phyloP scores from a whole-genome alignment of 1,140 invertebrate species.

The Philotrypesis tridentata region DNA sequence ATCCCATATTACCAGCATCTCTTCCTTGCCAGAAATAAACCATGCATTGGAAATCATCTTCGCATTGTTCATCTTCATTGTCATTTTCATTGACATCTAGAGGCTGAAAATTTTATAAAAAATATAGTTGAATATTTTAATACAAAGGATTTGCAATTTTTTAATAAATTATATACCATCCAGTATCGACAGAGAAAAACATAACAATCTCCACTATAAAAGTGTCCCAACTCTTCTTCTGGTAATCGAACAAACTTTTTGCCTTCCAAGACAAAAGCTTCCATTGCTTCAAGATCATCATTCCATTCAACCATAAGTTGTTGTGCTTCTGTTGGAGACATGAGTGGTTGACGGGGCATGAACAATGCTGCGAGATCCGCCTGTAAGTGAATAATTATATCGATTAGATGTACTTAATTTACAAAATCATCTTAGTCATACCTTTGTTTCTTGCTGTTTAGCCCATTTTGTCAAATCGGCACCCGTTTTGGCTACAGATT shows the following conservation, averaged over 20 bases:
- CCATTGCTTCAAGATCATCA: slow-evolving; percentile 97
- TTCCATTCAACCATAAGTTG: slow-evolving; percentile 96
- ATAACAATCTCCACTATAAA: slow-evolving; percentile 97
- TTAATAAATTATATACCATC: slow-evolving; percentile 75
- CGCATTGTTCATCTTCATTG: slow-evolving; percentile 80
- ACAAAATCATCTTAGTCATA: slow-evolving; percentile 51
- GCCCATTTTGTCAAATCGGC: slow-evolving; percentile 97
- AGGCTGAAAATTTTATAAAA: slow-evolving; percentile 58
- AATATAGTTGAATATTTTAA: slow-evolving; percentile 17
- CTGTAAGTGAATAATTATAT: slow-evolving; percentile 56
- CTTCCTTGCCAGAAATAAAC: slow-evolving; percentile 99
- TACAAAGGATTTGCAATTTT: slow-evolving; percentile 53
- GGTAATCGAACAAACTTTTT: slow-evolving; percentile 97
- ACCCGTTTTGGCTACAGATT: slow-evolving; percentile 96
- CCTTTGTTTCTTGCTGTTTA: slow-evolving; percentile 90
- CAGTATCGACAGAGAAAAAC: slow-evolving; percentile 98
- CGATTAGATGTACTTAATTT: slow-evolving; percentile 35
- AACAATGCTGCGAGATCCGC: slow-evolving; percentile 96
- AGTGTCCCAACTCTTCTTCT: slow-evolving; percentile 94
- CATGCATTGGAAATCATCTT: slow-evolving; percentile 95
- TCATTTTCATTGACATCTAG: slow-evolving; percentile 79
- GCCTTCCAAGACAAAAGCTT: slow-evolving; percentile 97
- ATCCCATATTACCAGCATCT: slow-evolving; percentile 98
- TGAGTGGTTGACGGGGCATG: slow-evolving; percentile 92
- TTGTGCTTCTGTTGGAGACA: slow-evolving; percentile 89